A percentile compares a stretch with the other conserved stretches of the same genome.
Evolutionary conservation across 1,140 invertebrate genomes (phyloP).

Genomic region (Polypedilum vanderplanki): DNA sequence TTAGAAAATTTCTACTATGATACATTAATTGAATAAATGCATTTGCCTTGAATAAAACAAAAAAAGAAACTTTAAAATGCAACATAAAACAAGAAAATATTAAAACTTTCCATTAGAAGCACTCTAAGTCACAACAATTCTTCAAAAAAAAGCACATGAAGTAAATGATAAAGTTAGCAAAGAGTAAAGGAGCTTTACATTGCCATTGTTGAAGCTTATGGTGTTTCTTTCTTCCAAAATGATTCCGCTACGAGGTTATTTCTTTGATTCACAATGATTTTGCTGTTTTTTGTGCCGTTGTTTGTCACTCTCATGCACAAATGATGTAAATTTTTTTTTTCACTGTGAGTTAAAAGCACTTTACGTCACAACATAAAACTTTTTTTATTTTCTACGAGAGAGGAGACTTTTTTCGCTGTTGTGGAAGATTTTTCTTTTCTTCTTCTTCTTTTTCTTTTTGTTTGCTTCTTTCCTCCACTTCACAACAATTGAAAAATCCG

Average conservation of each 20-base stretch:
- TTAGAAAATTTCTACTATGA: too few relatives aligned
- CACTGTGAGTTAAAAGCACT: background rate
- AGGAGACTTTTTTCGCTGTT: background rate
- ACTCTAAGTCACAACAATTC: background rate
- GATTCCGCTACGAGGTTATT: background rate
- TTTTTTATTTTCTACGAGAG: background rate
- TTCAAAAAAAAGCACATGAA: background rate
- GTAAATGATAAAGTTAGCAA: background rate
- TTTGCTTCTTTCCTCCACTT: too few relatives aligned
- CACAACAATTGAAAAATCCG: background rate
- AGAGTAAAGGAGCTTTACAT: background rate
- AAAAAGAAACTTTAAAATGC: too few relatives aligned
- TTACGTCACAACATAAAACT: conserved; percentile 1
- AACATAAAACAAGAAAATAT: background rate
- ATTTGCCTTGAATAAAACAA: too few relatives aligned
- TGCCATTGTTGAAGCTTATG: conserved; percentile 11
- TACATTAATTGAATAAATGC: too few relatives aligned
- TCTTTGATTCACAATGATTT: background rate
- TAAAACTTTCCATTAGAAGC: background rate
- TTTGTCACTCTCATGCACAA: conserved; percentile 1
- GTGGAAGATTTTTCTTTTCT: background rate
- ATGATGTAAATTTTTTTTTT: background rate
- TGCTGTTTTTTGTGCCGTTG: background rate
- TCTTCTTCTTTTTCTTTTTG: too few relatives aligned
- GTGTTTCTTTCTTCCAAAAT: background rate